Evolutionary conservation across 2,113 vertebrate species (phyloP).

Genomic region (Varanus komodoensis): DNA sequence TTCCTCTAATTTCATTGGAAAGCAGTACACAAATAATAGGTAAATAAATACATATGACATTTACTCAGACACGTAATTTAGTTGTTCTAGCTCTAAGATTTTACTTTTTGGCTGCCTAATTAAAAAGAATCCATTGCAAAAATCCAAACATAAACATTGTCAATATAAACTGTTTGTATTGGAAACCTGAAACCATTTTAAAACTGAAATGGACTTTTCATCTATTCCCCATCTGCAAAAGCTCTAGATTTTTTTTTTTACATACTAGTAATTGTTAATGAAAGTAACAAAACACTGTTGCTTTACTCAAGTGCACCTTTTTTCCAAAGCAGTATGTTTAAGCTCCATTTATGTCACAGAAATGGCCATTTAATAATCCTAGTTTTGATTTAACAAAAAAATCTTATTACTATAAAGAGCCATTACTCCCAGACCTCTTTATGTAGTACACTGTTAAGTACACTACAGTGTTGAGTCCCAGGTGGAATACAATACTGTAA

Average conservation of each 20-base stretch:
- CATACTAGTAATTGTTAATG: conserved; percentile 41
- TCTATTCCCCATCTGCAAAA: no score
- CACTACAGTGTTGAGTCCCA: conserved; percentile 79
- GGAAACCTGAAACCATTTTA: background rate
- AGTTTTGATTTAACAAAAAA: conserved; percentile 77
- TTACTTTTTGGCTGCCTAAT: background rate
- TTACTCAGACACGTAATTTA: background rate
- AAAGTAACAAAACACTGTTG: conserved; percentile 33
- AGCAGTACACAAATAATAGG: no score
- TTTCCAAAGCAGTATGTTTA: conserved; percentile 51
- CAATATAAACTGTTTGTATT: background rate
- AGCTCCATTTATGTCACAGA: conserved; percentile 56
- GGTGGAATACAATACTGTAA: conserved; percentile 84
- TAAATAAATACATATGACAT: background rate
- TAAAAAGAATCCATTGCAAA: background rate
- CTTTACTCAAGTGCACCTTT: conserved; percentile 45
- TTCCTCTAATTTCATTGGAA: no score
- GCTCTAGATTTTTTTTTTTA: background rate
- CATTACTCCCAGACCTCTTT: conserved; percentile 78
- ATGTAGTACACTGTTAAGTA: conserved; percentile 83
- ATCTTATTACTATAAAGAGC: conserved; percentile 79
- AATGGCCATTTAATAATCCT: conserved; percentile 60
- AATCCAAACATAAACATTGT: background rate
- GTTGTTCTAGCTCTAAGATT: background rate
- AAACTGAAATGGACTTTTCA: background rate